Base-by-base conservation (phyloP, 2,797 vertebrate genomes). In the Poeciliopsis paucimaculata region DNA sequence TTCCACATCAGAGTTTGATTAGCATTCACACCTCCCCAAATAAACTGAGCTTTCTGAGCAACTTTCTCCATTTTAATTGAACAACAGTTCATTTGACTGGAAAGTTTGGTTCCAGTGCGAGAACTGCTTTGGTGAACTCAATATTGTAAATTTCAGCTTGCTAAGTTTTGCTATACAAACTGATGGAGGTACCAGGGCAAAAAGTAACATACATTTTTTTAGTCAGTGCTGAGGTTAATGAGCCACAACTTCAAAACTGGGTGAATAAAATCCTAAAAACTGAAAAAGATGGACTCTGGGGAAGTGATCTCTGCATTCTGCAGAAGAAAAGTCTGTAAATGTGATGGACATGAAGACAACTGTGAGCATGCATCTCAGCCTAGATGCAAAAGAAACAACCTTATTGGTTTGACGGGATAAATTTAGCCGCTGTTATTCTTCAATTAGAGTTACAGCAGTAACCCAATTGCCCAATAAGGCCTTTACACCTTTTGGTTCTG, bases 361-460 rank as follows among this genome's bases (percentile, higher is more conserved):
- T 3, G 23, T 43, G 36, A 68, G 9, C 1, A 11, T 41, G 9
- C 34, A 23, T 34, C 18, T 68, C 36, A 18, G 8, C n/a, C 18
- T 26, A 11, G 39, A 41, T 36, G 12, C 28, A 26, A 34, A 39
- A 41, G 20, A 60, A 64, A 72, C 75, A 31, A 53, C 39, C 66
- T 68, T n/a, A 36, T 57, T 34, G 31, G 46, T n/a, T 60, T 83
- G 79, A 85, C 82, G 75, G 75, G 72, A 76, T 64, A 77, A 36
- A 80, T 84, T 85, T 74, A 86, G 75, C 72, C 70, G 39, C 73
- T 78, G 31, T 62, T 60, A 71, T 36, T 23, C 72, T 62, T 68
- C 41, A 53, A 84, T 77, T 68, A 43, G 70, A 81, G 76, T 85
- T 84, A 86, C 81, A 81, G 73, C 81, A 77, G 76, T 71, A 82